phyloP scores from a whole-genome alignment of 2,113 vertebrate species.

The Oryzias javanicus region DNA sequence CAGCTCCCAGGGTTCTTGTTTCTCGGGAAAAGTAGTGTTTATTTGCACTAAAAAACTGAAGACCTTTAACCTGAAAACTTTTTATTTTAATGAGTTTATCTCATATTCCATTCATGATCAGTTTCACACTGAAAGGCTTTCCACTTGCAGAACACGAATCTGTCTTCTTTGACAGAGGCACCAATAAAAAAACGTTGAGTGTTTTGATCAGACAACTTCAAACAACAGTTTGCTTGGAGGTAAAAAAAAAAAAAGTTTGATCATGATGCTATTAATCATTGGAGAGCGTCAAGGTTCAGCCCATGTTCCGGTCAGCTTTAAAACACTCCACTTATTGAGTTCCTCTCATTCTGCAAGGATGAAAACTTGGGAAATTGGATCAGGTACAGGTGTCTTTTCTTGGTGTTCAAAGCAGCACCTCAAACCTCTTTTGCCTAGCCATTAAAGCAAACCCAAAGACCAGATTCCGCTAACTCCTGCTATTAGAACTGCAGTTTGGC shows the following conservation, averaged over 20 bases:
- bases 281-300: slow-evolving; percentile 66
- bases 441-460: slow-evolving; percentile 61
- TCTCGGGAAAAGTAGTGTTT: slow-evolving; percentile 41
- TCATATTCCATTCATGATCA: slow-evolving; percentile 19
- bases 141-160: slow-evolving; percentile 39
- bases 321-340: slow-evolving; percentile 73
- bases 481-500: slow-evolving; percentile 56
- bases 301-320: slow-evolving; percentile 73
- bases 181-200: slow-evolving; percentile 62
- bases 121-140: slow-evolving; percentile 31
- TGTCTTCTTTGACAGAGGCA: slow-evolving; percentile 50
- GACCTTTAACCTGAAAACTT: slow-evolving; percentile 15
- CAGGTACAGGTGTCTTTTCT: slow-evolving; percentile 68
- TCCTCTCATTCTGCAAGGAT: slow-evolving; percentile 63
- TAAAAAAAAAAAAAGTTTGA: slow-evolving; percentile 48
- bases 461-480: slow-evolving; percentile 55
- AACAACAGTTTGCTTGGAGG: slow-evolving; percentile 47
- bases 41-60: slow-evolving; percentile 48
- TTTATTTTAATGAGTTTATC: slow-evolving; percentile 46
- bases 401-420: slow-evolving; percentile 73
- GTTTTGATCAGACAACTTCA: slow-evolving; percentile 71
- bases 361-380: slow-evolving; percentile 78
- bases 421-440: slow-evolving; percentile 41
- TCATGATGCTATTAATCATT: slow-evolving; percentile 72
- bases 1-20: slow-evolving; percentile 6